phyloP scores from a whole-genome alignment of 64 coral and sea anemone species.

The Catalaphyllia jardinei region DNA sequence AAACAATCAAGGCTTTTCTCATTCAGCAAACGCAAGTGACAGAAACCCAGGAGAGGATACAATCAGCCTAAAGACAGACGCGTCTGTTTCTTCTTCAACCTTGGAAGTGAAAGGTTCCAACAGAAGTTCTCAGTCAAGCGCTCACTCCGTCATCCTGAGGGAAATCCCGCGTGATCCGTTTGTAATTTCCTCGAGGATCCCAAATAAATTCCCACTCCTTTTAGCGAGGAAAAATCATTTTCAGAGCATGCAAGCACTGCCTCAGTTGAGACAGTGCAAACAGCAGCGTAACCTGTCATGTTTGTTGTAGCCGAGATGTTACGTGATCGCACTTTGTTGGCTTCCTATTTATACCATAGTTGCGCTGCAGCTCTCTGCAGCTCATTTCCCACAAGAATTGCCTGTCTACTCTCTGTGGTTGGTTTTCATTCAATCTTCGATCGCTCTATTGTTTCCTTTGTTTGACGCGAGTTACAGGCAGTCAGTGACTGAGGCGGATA shows the following conservation, averaged over 20 bases:
- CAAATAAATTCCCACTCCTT: background rate
- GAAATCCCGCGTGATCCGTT: background rate
- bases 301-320: background rate
- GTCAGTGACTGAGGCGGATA: too few relatives aligned
- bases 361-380: background rate
- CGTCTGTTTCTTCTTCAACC: too few relatives aligned
- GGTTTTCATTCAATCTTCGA: background rate
- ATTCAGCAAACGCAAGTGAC: background rate
- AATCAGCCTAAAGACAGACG: too few relatives aligned
- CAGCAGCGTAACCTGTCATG: background rate
- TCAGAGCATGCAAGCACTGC: background rate
- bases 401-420: background rate
- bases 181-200: background rate
- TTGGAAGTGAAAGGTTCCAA: too few relatives aligned
- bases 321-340: background rate
- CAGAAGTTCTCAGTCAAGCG: background rate
- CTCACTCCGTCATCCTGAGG: background rate
- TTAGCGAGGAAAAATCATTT: background rate
- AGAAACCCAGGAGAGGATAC: too few relatives aligned
- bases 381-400: background rate
- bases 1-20: background rate
- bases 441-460: background rate
- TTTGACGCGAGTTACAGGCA: background rate
- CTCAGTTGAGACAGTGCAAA: background rate
- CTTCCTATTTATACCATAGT: background rate